Conservation (phyloP, 2,797 vertebrate species). For the Gobionotothen gibberifrons region DNA sequence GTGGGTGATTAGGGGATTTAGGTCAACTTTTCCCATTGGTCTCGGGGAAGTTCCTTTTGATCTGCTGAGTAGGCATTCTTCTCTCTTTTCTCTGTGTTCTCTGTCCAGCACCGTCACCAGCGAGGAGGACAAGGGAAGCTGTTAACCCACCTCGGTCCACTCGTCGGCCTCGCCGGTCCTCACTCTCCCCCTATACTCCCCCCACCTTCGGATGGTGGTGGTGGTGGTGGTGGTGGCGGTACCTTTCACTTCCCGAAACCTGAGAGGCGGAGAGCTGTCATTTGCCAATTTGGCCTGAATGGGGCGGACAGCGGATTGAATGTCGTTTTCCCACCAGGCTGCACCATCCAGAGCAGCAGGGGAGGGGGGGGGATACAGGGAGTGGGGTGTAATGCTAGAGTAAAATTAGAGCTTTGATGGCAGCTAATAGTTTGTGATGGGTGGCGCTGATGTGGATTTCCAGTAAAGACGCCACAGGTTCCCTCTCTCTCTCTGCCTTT, state of each 20-base stretch:
- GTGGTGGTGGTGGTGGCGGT: constrained; percentile 53
- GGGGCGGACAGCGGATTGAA: constrained; percentile 88
- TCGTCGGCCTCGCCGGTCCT: constrained; percentile 52
- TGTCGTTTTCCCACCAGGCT: constrained; percentile 94
- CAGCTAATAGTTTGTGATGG: constrained; percentile 89
- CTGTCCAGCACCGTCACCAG: constrained; percentile 58
- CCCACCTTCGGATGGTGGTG: constrained; percentile 32
- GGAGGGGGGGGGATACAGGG: constrained; percentile 78
- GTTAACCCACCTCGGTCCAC: constrained; percentile 72
- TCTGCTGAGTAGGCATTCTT: constrained; percentile 74
- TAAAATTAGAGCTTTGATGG: constrained; percentile 92
- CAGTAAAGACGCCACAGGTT: constrained; percentile 83
- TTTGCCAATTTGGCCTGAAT: constrained; percentile 92
- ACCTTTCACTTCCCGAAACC: constrained; percentile 85
- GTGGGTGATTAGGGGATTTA: constrained; percentile 61
- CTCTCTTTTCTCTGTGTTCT: constrained; percentile 66
- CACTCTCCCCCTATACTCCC: constrained; percentile 27
- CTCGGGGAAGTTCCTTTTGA: constrained; percentile 71
- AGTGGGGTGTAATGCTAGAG: constrained; percentile 88
- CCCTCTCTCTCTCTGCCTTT: constrained; percentile 13
- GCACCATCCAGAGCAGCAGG: constrained; percentile 85
- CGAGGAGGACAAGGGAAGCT: constrained; percentile 70
- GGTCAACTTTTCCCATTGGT: constrained; percentile 71
- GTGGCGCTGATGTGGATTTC: constrained; percentile 86
- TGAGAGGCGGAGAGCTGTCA: constrained; percentile 90